These are phyloP conservation scores for Gavia stellata DNA, from an alignment of 2,113 vertebrate genomes.

Conservation along the genomic window DNA sequence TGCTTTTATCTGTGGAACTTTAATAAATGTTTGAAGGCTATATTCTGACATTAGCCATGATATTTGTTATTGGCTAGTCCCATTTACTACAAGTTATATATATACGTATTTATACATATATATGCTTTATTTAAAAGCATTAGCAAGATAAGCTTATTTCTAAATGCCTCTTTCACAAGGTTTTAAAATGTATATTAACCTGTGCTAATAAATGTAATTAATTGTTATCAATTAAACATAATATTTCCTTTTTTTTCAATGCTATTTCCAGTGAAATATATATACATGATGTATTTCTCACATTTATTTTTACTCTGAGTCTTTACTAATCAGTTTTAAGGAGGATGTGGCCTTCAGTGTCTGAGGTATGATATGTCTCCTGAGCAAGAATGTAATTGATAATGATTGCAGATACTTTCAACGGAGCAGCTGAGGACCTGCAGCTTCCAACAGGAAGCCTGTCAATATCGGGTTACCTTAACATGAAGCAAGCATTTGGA, in stretches of 20 bases:
- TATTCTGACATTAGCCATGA: neutral
- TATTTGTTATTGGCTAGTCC: neutral
- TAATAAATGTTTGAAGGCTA: neutral
- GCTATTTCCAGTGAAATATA: neutral
- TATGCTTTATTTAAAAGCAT: neutral
- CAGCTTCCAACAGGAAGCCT: neutral
- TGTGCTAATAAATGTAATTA: neutral
- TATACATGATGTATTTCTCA: neutral
- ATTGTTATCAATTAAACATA: neutral
- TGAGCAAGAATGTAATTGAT: neutral
- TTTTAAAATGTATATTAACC: neutral
- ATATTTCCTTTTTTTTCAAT: neutral
- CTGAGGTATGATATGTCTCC: neutral
- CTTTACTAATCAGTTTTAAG: neutral
- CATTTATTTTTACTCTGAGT: neutral
- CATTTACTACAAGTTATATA: neutral
- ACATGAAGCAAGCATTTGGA: neutral
- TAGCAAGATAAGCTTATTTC: neutral
- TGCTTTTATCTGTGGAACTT: neutral
- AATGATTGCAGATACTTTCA: neutral
- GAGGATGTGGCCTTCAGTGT: neutral
- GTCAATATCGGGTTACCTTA: neutral
- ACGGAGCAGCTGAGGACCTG: neutral
- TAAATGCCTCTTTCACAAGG: neutral
- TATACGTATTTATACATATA: neutral